Base-by-base conservation (phyloP, 2,113 vertebrate species). In the Grallaria varia region DNA sequence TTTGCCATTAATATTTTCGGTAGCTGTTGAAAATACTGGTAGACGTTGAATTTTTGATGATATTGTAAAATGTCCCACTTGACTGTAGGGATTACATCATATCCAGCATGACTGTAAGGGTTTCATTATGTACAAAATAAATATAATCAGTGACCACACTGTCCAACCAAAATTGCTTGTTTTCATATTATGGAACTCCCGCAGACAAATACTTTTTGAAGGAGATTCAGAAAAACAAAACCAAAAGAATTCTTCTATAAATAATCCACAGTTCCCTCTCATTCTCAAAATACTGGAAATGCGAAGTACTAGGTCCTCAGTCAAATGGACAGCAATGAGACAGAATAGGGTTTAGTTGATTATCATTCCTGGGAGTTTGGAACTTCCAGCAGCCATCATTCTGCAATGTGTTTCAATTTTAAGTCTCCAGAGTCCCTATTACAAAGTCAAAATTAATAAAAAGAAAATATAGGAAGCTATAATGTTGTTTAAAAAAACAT, bases 371-470 rank as follows among this genome's bases (percentile, higher is more conserved):
- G 49, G 81, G 82, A 94, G 62, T 67, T 42, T 40, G 35, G 58
- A 94, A 64, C 74, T 87, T 94, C 80, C 84, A 94, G 91, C 72
- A 95, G 50, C 53, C 55, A 75, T 91, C 89, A 25, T 85, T 87
- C 50, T 84, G 12, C 68, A 84, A 87, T 0, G 11, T 78, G 39
- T 88, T 97, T 95, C 93, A 84, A 97, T 93, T 93, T 96, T 74
- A 95, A 67, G 14, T 95, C 94, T 95, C 84, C 73, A 47, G 92
- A 93, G 87, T 76, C 58, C 44, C 58, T 72, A 94, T 94, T 97
- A 94, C 91, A 93, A 92, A 96, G 89, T 86, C 95, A 87, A 97
- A 96, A 96, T 96, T 87, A 96, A 97, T 94, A 95, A 81, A 94
- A 94, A 96, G 87, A 93, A 84, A 83, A 93, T 88, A 95, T 93